phyloP scores from a whole-genome alignment of 2,113 vertebrate species.

The Lampris megalopsis region DNA sequence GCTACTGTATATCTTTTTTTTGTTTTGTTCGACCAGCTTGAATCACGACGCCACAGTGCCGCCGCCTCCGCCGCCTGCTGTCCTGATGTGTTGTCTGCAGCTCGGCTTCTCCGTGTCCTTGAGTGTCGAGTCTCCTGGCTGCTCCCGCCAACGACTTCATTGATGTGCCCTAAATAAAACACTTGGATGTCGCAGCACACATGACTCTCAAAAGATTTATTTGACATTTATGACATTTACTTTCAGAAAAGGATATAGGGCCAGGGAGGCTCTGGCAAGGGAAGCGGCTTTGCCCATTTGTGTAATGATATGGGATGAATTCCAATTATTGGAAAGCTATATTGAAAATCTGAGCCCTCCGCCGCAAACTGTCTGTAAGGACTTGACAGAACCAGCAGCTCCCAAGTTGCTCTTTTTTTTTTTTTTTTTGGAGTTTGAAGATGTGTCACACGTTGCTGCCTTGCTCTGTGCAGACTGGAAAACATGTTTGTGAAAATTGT shows the following conservation, averaged over 20 bases:
- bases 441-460: slow-evolving; percentile 68
- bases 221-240: slow-evolving; percentile 73
- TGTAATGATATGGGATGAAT: slow-evolving; percentile 77
- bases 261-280: slow-evolving; percentile 59
- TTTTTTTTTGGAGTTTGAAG: slow-evolving; percentile 39
- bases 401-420: slow-evolving; percentile 41
- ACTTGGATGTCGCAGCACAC: slow-evolving; percentile 61
- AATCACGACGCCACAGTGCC: slow-evolving; percentile 2
- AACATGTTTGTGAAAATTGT: slow-evolving; percentile 69
- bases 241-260: slow-evolving; percentile 53
- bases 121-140: slow-evolving; percentile 49
- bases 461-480: slow-evolving; percentile 49
- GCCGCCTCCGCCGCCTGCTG: not conserved
- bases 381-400: slow-evolving; percentile 65
- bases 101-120: slow-evolving; percentile 54
- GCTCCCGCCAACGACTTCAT: slow-evolving; percentile 50
- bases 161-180: slow-evolving; percentile 73
- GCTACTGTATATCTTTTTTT: no score
- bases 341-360: slow-evolving; percentile 54
- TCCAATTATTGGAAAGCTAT: slow-evolving; percentile 75
- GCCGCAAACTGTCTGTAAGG: slow-evolving; percentile 50
- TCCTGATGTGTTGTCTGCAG: slow-evolving; percentile 8
- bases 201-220: slow-evolving; percentile 69
- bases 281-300: slow-evolving; percentile 65
- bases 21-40: slow-evolving; percentile 5